Base-by-base conservation (phyloP, 2,797 vertebrate species). In the Antennarius maculatus region DNA sequence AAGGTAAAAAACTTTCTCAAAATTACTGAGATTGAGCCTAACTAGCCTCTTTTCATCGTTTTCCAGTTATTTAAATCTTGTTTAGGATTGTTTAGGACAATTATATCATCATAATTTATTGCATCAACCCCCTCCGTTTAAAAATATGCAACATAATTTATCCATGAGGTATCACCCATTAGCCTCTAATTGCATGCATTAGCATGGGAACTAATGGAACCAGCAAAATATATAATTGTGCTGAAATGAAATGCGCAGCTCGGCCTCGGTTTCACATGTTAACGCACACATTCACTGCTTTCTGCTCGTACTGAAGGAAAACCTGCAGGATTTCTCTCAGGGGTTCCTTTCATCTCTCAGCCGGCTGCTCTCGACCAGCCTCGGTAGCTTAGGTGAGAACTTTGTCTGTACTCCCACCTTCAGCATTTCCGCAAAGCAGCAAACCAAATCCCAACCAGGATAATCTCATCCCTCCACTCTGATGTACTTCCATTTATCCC, bases 401-500 rank as follows among this genome's bases (percentile, higher is more conserved):
- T 81, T 86, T 63, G 48, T 63, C 86, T 80, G 52, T 80, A 68
- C 84, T 82, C 76, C 85, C 76, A 91, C 87, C 88, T 90, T 87
- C 88, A 90, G 88, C 85, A 77, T 81, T 86, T 87, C 84, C 83
- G 81, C 84, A 85, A 88, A 85, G 85, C 83, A 75, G 73, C 81
- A 77, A 83, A 85, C 88, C 87, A 88, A 91, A 90, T 91, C 88
- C 90, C 77, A 76, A 83, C 81, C 83, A 71, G 87, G 84, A 86
- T 90, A 89, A 92, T 93, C 91, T 86, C 81, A 80, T 89, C 83
- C 86, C 73, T 84, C 79, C 82, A 86, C 90, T 91, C 86, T 89
- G 88, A 91, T 90, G 88, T 90, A 81, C 86, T 92, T 89, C 86
- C 87, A 89, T 90, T 90, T 80, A 91, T 89, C 90, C 86, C 6